Conservation (phyloP, 2,797 vertebrate species). For the Sarcoramphus papa region DNA sequence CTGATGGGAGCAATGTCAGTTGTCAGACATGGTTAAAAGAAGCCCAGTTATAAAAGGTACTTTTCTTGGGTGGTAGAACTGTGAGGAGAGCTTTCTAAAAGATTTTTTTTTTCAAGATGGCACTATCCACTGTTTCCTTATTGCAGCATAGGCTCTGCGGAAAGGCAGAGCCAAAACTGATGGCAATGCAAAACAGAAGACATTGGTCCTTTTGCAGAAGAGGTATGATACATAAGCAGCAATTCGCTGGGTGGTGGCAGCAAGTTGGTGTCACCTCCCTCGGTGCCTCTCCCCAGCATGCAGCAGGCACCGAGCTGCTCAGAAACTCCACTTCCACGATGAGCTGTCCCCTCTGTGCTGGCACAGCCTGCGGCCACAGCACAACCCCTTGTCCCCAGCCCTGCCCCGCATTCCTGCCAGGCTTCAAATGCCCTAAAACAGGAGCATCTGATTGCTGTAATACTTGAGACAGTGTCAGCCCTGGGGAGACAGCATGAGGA, state of each 20-base stretch:
- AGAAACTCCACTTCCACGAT: background rate
- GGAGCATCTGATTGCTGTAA: background rate
- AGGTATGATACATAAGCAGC: background rate
- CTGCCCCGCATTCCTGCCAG: background rate
- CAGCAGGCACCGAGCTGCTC: background rate
- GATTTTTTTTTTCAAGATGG: background rate
- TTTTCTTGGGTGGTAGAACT: background rate
- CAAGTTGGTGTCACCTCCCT: background rate
- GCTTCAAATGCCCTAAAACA: background rate
- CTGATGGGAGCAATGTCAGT: background rate
- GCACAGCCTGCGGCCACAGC: background rate
- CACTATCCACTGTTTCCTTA: background rate
- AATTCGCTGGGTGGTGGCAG: background rate
- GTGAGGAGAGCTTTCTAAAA: background rate
- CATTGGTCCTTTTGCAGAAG: background rate
- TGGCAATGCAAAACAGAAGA: background rate
- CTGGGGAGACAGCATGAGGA: background rate
- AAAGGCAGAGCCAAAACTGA: background rate
- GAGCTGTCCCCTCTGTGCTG: rapidly evolving
- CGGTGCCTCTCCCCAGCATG: background rate
- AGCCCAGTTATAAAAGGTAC: background rate
- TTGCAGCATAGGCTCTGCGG: background rate
- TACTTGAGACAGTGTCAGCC: background rate
- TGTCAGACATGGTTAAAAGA: background rate
- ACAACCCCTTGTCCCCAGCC: background rate